A percentile compares a stretch with the other conserved stretches of the same genome.
phyloP scores from a whole-genome alignment of 2,888 invertebrate species.

The Opisthograptis luteolata region DNA sequence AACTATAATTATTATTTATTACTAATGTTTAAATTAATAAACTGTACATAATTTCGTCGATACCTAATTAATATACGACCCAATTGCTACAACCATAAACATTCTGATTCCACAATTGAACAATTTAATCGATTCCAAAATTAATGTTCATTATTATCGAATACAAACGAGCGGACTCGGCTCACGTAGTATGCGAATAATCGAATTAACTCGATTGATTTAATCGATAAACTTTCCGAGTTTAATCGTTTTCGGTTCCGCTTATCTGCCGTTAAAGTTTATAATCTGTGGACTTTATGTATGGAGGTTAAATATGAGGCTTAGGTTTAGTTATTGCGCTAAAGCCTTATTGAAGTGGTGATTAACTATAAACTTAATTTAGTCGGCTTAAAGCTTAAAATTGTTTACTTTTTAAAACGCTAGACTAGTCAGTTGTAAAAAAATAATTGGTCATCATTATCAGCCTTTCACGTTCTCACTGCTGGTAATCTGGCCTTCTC shows the following conservation, averaged over 20 bases:
- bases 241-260: constrained; percentile 38
- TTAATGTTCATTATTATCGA: constrained; percentile 34
- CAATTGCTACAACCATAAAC: neutral
- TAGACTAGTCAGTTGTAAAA: too few species aligned
- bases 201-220: constrained; percentile 47
- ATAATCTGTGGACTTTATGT: constrained; percentile 22
- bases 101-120: constrained; percentile 15
- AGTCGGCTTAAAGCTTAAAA: too few species aligned
- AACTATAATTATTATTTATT: too few species aligned
- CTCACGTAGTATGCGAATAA: constrained; percentile 43
- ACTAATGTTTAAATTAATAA: too few species aligned
- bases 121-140: constrained; percentile 24
- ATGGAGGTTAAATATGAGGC: neutral
- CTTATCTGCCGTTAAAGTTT: constrained; percentile 33
- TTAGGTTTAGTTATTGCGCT: constrained; percentile 3
- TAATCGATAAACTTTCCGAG: constrained; percentile 44
- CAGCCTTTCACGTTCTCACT: too few species aligned
- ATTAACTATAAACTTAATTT: too few species aligned
- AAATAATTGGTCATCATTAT: too few species aligned
- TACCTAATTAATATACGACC: too few species aligned
- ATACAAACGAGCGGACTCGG: constrained; percentile 24
- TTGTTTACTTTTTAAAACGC: too few species aligned
- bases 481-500: too few species aligned
- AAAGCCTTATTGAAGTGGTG: neutral
- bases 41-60: too few species aligned